Evolutionary conservation across 2,113 vertebrate species (phyloP).

Genomic region (Rhodinocichla rosea): DNA sequence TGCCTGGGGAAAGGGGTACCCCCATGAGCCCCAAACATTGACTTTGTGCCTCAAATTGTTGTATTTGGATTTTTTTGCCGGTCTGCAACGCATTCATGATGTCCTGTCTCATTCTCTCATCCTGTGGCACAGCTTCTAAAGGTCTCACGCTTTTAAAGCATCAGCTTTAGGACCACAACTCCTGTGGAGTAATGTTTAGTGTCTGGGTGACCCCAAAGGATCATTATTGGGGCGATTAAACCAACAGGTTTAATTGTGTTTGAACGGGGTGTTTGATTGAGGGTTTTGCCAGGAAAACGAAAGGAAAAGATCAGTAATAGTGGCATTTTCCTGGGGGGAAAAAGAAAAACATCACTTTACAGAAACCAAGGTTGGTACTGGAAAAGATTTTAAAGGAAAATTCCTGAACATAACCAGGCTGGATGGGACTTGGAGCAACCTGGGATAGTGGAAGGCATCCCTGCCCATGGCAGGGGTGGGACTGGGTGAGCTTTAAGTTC

Average conservation of each 20-base stretch:
- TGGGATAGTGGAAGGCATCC: neutral
- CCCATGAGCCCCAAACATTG: neutral
- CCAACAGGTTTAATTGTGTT: neutral
- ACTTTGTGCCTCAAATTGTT: neutral
- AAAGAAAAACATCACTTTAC: neutral
- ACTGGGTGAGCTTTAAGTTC: neutral
- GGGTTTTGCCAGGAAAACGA: neutral
- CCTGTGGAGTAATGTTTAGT: neutral
- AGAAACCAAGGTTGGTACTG: neutral
- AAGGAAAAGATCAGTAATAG: neutral
- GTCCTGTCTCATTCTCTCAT: neutral
- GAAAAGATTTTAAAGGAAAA: neutral
- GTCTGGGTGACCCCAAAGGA: neutral
- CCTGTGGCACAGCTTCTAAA: neutral
- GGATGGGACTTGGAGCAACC: accelerated
- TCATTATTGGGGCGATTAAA: neutral
- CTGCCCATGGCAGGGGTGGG: neutral
- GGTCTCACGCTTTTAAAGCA: accelerated
- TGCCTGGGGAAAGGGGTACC: neutral
- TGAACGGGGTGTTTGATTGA: neutral
- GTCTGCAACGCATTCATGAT: neutral
- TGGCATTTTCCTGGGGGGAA: neutral
- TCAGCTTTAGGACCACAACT: neutral
- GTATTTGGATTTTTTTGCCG: neutral
- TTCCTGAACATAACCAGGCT: neutral